Percentiles rank a stretch among this genome's conserved stretches.
These are phyloP conservation scores for Antheraea yamamai DNA, from an alignment of 2,888 invertebrate genomes.

Conservation along the genomic window DNA sequence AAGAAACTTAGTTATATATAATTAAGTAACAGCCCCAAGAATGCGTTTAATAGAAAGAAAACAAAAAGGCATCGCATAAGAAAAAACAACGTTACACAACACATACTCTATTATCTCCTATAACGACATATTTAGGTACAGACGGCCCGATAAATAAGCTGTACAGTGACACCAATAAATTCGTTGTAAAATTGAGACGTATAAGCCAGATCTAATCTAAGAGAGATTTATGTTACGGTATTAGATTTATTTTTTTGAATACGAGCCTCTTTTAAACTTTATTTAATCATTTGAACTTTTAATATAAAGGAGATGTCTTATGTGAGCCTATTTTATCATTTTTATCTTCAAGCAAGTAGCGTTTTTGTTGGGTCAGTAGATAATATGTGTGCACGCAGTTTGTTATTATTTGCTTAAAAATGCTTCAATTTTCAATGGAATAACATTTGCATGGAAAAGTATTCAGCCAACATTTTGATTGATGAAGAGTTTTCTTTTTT, in stretches of 20 bases:
- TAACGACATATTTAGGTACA: constrained; percentile 76
- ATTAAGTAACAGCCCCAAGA: neutral
- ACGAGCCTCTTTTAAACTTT: constrained; percentile 10
- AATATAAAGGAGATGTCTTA: constrained; percentile 4
- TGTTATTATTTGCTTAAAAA: too few species aligned
- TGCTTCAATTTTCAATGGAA: too few species aligned
- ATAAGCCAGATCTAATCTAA: constrained; percentile 75
- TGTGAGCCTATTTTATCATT: neutral
- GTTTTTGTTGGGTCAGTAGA: neutral
- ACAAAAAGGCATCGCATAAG: constrained; percentile 33
- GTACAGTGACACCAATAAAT: constrained; percentile 67
- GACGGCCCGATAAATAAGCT: constrained; percentile 64
- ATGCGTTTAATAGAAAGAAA: neutral
- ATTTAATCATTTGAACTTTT: constrained; percentile 11
- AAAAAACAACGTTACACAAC: constrained; percentile 61
- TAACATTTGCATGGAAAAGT: too few species aligned
- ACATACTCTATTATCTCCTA: constrained; percentile 65
- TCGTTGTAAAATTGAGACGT: constrained; percentile 77
- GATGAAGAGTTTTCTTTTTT: too few species aligned
- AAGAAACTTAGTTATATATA: neutral
- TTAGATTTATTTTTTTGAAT: constrained; percentile 67
- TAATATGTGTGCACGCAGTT: neutral
- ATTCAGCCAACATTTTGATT: too few species aligned
- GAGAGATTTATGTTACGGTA: constrained; percentile 66
- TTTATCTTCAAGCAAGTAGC: neutral